A percentile compares a stretch with the other conserved stretches of the same genome.
Conservation (phyloP, 37 sponge, comb jelly and placozoan genomes). For the Corticium candelabrum region DNA sequence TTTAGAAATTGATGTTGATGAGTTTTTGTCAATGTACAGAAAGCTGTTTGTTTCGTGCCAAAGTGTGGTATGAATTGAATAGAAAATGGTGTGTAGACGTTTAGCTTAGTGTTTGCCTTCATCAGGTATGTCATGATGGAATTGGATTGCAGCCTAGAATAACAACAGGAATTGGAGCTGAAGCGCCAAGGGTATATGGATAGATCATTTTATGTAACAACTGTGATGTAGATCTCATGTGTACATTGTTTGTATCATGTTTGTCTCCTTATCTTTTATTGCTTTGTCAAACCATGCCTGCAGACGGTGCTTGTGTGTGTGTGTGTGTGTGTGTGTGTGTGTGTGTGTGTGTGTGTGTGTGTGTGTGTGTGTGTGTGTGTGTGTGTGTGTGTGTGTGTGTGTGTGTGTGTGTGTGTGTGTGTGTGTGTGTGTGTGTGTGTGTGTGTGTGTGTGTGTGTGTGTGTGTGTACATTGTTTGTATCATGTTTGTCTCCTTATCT, state of each 20-base stretch:
- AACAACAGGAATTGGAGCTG: too few relatives aligned
- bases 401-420: background rate
- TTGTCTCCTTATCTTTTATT: background rate
- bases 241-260: background rate
- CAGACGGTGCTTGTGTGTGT: conserved; percentile 14
- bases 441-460: conserved; percentile 15
- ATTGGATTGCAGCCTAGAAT: too few relatives aligned
- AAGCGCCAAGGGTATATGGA: too few relatives aligned
- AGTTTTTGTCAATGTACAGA: background rate
- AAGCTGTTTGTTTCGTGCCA: background rate
- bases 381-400: background rate
- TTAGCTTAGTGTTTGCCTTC: too few relatives aligned
- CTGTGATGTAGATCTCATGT: too few relatives aligned
- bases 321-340: conserved; percentile 15
- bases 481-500: background rate
- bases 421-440: conserved; percentile 6
- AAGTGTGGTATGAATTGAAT: background rate
- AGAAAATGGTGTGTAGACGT: too few relatives aligned
- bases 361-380: background rate
- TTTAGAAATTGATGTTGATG: background rate
- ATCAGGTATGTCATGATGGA: too few relatives aligned
- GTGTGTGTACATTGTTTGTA: background rate
- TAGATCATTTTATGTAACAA: too few relatives aligned
- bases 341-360: conserved; percentile 19
- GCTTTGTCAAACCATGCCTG: conserved; percentile 1